Base-by-base conservation (phyloP, 2,113 vertebrate genomes). In the Pontoporia blainvillei region DNA sequence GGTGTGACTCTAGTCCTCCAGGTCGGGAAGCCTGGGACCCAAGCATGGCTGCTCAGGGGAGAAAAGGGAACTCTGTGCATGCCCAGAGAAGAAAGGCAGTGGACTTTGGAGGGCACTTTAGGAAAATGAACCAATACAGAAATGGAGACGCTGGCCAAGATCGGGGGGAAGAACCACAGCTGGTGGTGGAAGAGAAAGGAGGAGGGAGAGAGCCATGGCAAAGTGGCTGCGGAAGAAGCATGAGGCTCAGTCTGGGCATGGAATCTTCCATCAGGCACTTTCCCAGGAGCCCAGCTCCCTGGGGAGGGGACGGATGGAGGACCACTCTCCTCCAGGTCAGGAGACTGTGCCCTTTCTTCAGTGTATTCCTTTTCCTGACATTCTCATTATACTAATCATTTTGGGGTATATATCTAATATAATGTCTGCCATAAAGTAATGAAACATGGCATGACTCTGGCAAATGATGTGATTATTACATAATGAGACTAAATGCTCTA, bases 181-280 rank as follows among this genome's bases (percentile, higher is more conserved):
- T 52, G n/a, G n/a, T 15, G 52, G 46, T 34, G 18, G 61, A 29
- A 34, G 49, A 5, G 17, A 7, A 27, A 3, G 52, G 1, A 11
- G 7, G 31, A 25, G 27, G 49, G 7, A 25, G 67, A 18, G 29
- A 31, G 85, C 17, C 59, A 10, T 2, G 59, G 27, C 3, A 0
- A 1, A 4, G 1, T 0, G 1, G 1, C 17, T 27, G 0, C 0
- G 2, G 13, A 4, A 49, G 0, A 8, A 64, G 59, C 15, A 6
- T 13, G 4, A 18, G 36, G 0, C 2, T 21, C 12, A 66, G 67
- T 8, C 59, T 1, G 39, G 17, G 14, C 34, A 0, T 8, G 52
- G 11, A 34, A 2, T 66, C 71, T 8, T 18, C 75, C 5, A 1
- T 2, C 11, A 6, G 13, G 39, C 9, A 5, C 54, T 52, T 21